phyloP scores from a whole-genome alignment of 2,888 invertebrate genomes.

The Pyrocoelia pectoralis region DNA sequence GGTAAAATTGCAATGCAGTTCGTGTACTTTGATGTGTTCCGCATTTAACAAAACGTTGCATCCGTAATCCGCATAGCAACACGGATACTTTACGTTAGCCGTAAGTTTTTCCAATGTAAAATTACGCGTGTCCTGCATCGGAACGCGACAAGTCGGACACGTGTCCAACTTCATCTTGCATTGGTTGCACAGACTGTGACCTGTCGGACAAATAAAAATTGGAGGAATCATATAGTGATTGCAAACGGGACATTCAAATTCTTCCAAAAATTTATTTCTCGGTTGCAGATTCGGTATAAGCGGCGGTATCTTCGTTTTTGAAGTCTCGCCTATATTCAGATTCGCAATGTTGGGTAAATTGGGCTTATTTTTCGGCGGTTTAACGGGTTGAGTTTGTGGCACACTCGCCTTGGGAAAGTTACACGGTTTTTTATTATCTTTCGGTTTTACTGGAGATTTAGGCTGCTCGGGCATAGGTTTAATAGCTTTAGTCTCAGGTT shows the following conservation, averaged over 20 bases:
- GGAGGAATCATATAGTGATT: conserved; percentile 53
- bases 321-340: not conserved
- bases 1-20: conserved; percentile 46
- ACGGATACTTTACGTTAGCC: conserved; percentile 48
- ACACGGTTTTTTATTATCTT: no score
- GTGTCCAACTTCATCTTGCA: conserved; percentile 49
- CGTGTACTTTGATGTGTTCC: conserved; percentile 45
- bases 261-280: conserved; percentile 48
- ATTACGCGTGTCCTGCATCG: conserved; percentile 50
- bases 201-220: conserved; percentile 53
- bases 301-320: not conserved
- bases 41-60: conserved; percentile 45
- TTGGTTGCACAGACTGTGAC: conserved; percentile 52
- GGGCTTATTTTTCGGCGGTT: not conserved
- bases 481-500: no score
- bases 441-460: no score
- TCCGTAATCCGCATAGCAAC: conserved; percentile 48
- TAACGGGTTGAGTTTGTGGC: no score
- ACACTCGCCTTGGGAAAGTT: no score
- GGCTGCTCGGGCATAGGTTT: no score
- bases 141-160: conserved; percentile 51
- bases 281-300: not conserved
- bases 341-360: not conserved
- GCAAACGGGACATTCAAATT: conserved; percentile 54
- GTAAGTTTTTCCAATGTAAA: conserved; percentile 52